Evolutionary conservation across 2,797 vertebrate species (phyloP).

Genomic region (Numenius phaeopus): DNA sequence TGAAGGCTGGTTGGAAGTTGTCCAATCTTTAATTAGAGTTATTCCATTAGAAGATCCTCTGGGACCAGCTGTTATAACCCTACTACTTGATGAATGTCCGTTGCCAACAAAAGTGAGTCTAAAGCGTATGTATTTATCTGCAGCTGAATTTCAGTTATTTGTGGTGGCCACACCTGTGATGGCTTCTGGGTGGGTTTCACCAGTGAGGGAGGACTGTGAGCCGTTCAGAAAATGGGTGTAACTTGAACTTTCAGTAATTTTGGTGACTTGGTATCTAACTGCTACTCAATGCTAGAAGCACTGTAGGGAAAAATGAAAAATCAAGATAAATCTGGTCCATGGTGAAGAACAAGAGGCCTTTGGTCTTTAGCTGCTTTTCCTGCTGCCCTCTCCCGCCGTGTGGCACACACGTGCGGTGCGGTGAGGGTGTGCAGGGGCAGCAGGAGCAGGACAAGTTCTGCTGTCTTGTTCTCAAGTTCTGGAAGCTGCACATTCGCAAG

Average conservation of each 20-base stretch:
- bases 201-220: background rate
- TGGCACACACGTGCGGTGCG: background rate
- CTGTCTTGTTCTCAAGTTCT: background rate
- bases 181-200: background rate
- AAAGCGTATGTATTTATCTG: background rate
- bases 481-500: accelerated
- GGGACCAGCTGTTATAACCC: conserved; percentile 98
- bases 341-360: background rate
- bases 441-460: background rate
- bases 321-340: background rate
- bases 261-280: background rate
- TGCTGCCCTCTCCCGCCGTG: accelerated
- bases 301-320: background rate
- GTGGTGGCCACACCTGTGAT: background rate
- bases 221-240: background rate
- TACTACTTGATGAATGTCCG: conserved; percentile 96
- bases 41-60: conserved; percentile 98
- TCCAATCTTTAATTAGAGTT: conserved; percentile 97
- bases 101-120: conserved; percentile 95
- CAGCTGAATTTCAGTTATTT: background rate
- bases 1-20: conserved; percentile 98
- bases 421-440: background rate
- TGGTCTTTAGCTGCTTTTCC: background rate
- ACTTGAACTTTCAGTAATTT: background rate
- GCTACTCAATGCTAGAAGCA: background rate